Percentiles rank a stretch among this genome's conserved stretches.
Conservation (phyloP, 2,797 vertebrate genomes). For the Etheostoma perlongum region DNA sequence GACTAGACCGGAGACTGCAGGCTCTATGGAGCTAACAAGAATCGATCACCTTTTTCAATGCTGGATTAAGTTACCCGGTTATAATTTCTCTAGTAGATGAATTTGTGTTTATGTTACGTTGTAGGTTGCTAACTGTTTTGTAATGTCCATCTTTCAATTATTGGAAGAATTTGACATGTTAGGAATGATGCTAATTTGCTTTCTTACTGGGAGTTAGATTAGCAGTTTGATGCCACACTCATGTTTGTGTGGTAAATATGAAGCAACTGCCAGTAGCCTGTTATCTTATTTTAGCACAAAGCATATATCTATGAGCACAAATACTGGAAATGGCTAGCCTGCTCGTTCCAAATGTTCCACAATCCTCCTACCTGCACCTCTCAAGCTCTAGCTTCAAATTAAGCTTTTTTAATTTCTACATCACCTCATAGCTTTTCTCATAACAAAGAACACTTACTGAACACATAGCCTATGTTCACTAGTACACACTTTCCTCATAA, state of each 20-base stretch:
- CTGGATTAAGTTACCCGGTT: slow-evolving; percentile 67
- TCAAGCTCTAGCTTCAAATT: background rate
- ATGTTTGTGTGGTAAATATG: slow-evolving; percentile 9
- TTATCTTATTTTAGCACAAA: background rate
- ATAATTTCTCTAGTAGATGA: slow-evolving; percentile 26
- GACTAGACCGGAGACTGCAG: slow-evolving; percentile 64
- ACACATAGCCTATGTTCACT: background rate
- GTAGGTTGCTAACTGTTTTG: background rate
- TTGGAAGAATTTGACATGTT: background rate
- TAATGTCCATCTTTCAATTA: background rate
- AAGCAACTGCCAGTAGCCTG: slow-evolving; percentile 1
- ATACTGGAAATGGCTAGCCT: background rate
- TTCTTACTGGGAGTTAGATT: background rate
- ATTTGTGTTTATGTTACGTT: slow-evolving; percentile 3
- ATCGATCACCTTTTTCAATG: slow-evolving; percentile 80
- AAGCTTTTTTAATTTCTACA: background rate
- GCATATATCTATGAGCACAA: background rate
- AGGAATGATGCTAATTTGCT: background rate
- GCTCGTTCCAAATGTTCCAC: background rate
- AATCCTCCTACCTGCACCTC: no score
- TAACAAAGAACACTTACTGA: background rate
- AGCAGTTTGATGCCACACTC: background rate
- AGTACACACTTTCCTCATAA: background rate
- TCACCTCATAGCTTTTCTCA: background rate
- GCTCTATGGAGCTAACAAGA: slow-evolving; percentile 51